phyloP scores from a whole-genome alignment of 1,140 invertebrate genomes.

The Formica selysi region DNA sequence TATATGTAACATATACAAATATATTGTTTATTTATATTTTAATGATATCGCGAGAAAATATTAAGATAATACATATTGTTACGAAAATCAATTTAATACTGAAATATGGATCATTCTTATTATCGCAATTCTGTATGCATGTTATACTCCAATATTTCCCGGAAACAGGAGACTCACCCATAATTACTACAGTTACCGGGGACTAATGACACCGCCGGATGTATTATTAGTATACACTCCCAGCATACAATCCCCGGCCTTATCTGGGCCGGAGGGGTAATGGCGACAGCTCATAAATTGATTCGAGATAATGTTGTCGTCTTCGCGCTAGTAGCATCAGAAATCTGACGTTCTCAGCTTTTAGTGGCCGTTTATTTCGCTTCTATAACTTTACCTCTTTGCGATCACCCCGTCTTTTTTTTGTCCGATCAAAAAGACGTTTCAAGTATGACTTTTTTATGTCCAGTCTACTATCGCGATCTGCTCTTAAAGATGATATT shows the following conservation, averaged over 20 bases:
- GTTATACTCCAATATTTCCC: slow-evolving; percentile 33
- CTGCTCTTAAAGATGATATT: not conserved
- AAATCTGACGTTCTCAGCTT: slow-evolving; percentile 42
- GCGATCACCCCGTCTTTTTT: not conserved
- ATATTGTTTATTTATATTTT: not conserved
- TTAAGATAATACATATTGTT: not conserved
- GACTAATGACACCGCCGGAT: slow-evolving; percentile 56
- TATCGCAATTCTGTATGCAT: slow-evolving; percentile 17
- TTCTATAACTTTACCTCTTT: not conserved
- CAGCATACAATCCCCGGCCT: slow-evolving; percentile 16
- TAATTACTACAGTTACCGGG: slow-evolving; percentile 42
- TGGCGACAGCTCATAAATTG: slow-evolving; percentile 50
- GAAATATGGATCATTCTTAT: slow-evolving; percentile 7
- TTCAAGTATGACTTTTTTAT: slow-evolving; percentile 44
- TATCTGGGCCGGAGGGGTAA: slow-evolving; percentile 35
- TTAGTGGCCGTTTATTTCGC: slow-evolving; percentile 23
- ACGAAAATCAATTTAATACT: slow-evolving; percentile 1
- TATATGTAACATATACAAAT: not conserved
- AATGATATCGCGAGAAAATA: not conserved
- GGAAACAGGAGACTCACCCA: slow-evolving; percentile 41
- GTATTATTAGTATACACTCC: slow-evolving; percentile 55
- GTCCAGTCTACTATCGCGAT: not conserved
- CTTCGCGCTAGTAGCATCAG: slow-evolving; percentile 24
- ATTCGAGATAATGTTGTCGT: slow-evolving; percentile 42
- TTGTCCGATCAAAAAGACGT: not conserved